Evolutionary conservation across 2,888 invertebrate genomes (phyloP), one percentile per base, ranked within the genome.

Genomic region (Philhelius pedissequus): DNA sequence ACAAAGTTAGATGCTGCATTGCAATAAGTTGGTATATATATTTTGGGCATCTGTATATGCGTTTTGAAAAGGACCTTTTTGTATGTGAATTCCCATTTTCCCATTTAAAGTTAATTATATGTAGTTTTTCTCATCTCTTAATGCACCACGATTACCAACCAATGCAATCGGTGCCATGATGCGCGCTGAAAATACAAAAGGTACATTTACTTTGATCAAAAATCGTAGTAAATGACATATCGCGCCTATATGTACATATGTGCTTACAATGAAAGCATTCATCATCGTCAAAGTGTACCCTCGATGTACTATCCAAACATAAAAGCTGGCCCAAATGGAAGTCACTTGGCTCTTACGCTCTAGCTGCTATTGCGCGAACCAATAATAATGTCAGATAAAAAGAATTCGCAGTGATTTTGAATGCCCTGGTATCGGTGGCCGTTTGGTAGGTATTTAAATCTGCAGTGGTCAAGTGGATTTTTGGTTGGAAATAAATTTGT

Each of bases 131-230:
- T 25, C 15, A 27, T 27, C 11, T 22, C 13, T 64, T 15, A 30
- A 64, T 32, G 45, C 58, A 32, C 20, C 40, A 22, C 25, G 38
- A 15, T 27, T 32, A 18, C 30, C 7, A 60, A n/a, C n/a, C n/a
- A n/a, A n/a, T n/a, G n/a, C n/a, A 22, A 32, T 13, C 5, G 6
- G 6, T 20, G 1, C 18, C 25, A 40, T 11, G 11, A n/a, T 4
- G 25, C 27, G 43, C 18, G 11, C 15, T 35, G n/a, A 38, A 62
- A 27, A 66, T 43, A 74, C 40, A 82, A 73, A 82, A 64, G 43
- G 43, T 11, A 40, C 48, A 75, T 38, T 86, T 80, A 80, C 80
- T 80, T 75, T 80, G 71, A 76, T 80, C 80, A 80, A 80, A 83
- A 71, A 30, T 71, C 60, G 71, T 43, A 83, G 76, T 80, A 76